Base-by-base conservation (phyloP, 2,888 invertebrate genomes). In the Conus canariensis region DNA sequence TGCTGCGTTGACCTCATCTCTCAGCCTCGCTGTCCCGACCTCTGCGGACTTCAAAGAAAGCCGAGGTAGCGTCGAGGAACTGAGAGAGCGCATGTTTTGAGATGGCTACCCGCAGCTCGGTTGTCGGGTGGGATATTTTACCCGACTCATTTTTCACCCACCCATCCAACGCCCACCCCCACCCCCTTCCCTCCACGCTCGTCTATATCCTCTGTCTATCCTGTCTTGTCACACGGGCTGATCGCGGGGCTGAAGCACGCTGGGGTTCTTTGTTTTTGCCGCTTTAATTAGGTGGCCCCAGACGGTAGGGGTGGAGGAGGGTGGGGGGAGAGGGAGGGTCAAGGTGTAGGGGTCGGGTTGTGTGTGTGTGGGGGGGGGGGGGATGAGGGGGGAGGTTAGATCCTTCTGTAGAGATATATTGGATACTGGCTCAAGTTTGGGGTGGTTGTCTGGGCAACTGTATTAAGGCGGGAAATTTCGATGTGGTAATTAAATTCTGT, bases 71-170 rank as follows among this genome's bases (percentile, higher is more conserved):
- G 77, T 80, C 19, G 77, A 8, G 9, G 25, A 45, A 45, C 45
- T 45, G 45, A 77, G 77, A 14, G 14, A 16, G 25, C 14, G 25
- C 16, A 70, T 70, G 70, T 16, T 70, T 14, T 70, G 22, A 16
- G 70, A 70, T n/a, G 22, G 16, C 70, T 22, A 70, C 70, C 70
- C 16, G 19, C 8, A n/a, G 22, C 30, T 85, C 56, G 45, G 25
- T 60, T n/a, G 25, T 22, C 19, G 12, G 60, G 58, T 86, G 25
- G 30, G 60, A 86, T 59, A 12, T 86, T 86, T 64, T 86, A 45
- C 67, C 67, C 45, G 14, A 30, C 30, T 86, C 86, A 80, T 80
- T 80, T 80, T 80, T 80, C 77, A 80, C 9, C 77, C n/a, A 19
- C n/a, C 5, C 7, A 10, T 64, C 60, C 16, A 64, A 16, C 3